phyloP scores from a whole-genome alignment of 1,140 invertebrate genomes.

The Hylaeus volcanicus region DNA sequence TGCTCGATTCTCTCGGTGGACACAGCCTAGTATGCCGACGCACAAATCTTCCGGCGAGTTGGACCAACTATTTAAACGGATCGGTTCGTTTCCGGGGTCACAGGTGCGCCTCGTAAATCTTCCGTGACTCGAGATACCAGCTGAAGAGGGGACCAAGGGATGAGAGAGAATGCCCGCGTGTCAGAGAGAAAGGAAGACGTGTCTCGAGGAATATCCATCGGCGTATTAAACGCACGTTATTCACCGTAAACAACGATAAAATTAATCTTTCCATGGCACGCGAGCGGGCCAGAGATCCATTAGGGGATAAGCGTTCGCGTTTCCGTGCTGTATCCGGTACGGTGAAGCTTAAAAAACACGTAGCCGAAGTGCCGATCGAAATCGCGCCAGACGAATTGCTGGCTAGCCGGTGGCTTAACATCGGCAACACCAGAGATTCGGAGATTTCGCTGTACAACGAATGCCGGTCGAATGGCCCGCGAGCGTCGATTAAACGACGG shows the following conservation, averaged over 20 bases:
- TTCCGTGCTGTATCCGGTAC: background rate
- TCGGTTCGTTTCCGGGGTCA: conserved; percentile 48
- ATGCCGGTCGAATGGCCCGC: too few species aligned
- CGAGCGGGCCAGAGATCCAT: background rate
- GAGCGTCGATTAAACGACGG: too few species aligned
- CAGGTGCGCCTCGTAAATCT: conserved; percentile 50
- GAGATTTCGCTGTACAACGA: too few species aligned
- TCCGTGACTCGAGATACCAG: background rate
- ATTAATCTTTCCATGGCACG: conserved; percentile 6
- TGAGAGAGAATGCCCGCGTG: too few species aligned
- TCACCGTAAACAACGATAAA: conserved; percentile 33
- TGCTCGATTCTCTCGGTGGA: background rate
- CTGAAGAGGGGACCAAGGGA: background rate
- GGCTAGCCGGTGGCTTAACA: background rate
- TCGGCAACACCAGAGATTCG: too few species aligned
- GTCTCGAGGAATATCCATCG: conserved; percentile 21
- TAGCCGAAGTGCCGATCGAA: background rate
- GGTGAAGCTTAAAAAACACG: background rate
- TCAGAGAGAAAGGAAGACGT: too few species aligned
- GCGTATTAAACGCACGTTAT: conserved; percentile 43
- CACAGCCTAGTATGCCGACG: conserved; percentile 45
- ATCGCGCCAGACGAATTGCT: background rate
- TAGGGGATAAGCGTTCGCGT: background rate
- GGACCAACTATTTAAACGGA: conserved; percentile 55
- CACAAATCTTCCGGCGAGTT: conserved; percentile 45